Evolutionary conservation across 2,113 vertebrate genomes (phyloP), one percentile per base, ranked within the genome.

Genomic region (Dipodomys ordii): DNA sequence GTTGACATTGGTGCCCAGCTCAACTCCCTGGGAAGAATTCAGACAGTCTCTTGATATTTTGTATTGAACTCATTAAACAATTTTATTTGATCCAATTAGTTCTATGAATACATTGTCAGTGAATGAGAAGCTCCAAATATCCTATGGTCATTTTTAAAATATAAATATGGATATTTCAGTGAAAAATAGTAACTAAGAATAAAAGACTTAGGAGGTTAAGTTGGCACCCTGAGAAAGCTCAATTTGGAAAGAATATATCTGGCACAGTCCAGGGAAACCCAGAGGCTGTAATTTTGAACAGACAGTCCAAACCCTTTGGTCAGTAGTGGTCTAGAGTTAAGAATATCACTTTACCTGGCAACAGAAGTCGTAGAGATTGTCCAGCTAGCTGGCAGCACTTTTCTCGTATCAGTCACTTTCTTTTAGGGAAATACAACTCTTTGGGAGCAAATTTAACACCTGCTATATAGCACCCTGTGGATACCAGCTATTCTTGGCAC

Each of bases 181-280:
- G 20, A 67, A 73, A 78, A 83, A 49, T 16, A 69, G 20, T 60
- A 73, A 49, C 20, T 57, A 62, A 62, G 23, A 30, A 79, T 46
- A 49, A 92, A 91, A 46, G 39, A 65, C 23, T 30, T 65, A 69
- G 84, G 87, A 84, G 6, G 62, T 83, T 77, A 80, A 86, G 30
- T 20, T 87, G 80, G 67, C 72, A 30, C 22, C 20, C 20, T 28
- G 30, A 88, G 72, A 92, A 60, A 15, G 28, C 67, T 57, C 32
- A 92, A 74, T 57, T 95, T 95, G 91, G 80, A 83, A 74, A 80
- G 60, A 27, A 78, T 65, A 28, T 32, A 57, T 53, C 30, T 64
- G 88, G 44, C 23, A 68, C n/a, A 72, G 46, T 64, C 79, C 83
- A 73, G 79, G 69, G 80, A 62, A 79, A 93, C 20, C 22, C 83